Evolutionary conservation across 2,797 vertebrate species (phyloP).

Genomic region (Coranthus polyacanthus): DNA sequence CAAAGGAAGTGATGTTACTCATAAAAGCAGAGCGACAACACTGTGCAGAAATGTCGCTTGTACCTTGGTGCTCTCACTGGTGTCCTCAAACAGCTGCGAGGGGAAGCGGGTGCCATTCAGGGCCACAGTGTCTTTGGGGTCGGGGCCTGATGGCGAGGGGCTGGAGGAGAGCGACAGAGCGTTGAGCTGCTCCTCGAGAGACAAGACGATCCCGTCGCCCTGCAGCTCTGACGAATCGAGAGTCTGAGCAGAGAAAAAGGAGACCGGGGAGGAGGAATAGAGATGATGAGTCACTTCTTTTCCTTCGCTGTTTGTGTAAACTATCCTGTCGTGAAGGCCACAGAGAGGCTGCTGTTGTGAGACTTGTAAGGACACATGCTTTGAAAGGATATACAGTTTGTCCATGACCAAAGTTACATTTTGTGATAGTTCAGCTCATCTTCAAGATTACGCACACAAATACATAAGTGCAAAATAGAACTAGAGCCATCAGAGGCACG

Average conservation of each 20-base stretch:
- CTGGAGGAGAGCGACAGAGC: slow-evolving; percentile 88
- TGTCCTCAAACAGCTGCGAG: slow-evolving; percentile 87
- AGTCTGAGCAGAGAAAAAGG: slow-evolving; percentile 79
- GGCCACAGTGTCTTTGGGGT: slow-evolving; percentile 84
- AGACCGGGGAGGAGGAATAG: no score
- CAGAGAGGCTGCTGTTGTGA: no score
- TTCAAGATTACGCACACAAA: no score
- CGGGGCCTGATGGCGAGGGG: slow-evolving; percentile 55
- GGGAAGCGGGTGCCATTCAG: slow-evolving; percentile 90
- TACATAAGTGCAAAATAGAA: no score
- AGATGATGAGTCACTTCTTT: no score
- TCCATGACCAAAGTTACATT: no score
- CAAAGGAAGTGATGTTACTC: background rate
- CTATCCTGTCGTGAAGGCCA: no score
- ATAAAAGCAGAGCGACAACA: background rate
- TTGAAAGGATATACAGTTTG: no score
- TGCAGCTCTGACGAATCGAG: slow-evolving; percentile 89
- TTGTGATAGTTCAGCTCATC: no score
- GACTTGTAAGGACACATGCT: no score
- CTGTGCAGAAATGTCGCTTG: background rate
- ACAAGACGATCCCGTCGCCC: slow-evolving; percentile 89
- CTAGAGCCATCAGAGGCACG: no score
- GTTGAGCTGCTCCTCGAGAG: slow-evolving; percentile 93
- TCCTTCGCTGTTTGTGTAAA: background rate
- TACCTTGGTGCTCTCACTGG: slow-evolving; percentile 92